Evolutionary conservation across 2,797 vertebrate species (phyloP), one percentile per base, ranked within the genome.

Genomic region (Ctenopoma multispine): DNA sequence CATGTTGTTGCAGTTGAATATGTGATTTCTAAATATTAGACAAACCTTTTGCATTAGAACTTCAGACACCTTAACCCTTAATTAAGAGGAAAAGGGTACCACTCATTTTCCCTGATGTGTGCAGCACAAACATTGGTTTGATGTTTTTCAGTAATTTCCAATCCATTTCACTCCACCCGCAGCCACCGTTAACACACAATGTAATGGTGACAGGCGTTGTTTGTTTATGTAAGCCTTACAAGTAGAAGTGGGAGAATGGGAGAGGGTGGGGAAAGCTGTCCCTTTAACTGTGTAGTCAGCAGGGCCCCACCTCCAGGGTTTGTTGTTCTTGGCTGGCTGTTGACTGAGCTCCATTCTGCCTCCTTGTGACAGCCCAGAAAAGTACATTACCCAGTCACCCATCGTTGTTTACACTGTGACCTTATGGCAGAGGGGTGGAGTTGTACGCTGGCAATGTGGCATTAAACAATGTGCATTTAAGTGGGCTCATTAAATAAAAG

Each of bases 251-350:
- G 56, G 75, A 80, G 81, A 81, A 65, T 51, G 65, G 67, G 57
- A 77, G 74, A 72, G 78, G 82, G 69, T 38, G 75, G 76, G 50
- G 76, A 71, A 69, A 78, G 27, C 86, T 87, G 88, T 85, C 86
- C 78, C 90, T 92, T 93, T 91, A 88, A 90, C 77, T 78, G 82
- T 77, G 83, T 74, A 82, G 84, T 90, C 88, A 70, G 81, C 77
- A 57, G 68, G 50, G 81, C 90, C 79, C 86, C 90, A 38, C 91
- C 91, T 87, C 87, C 83, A 62, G 55, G 36, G 81, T 84, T 87
- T 92, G 92, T 89, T 93, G 86, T 91, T 92, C 79, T 88, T 90
- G 89, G 81, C 87, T 51, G 55, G 64, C 63, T 63, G 60, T 47
- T 44, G 72, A 50, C 68, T 13, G 86, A 72, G 64, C 91, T 90